Base-by-base conservation (phyloP, 2,113 vertebrate species). In the Nothoprocta pentlandii region DNA sequence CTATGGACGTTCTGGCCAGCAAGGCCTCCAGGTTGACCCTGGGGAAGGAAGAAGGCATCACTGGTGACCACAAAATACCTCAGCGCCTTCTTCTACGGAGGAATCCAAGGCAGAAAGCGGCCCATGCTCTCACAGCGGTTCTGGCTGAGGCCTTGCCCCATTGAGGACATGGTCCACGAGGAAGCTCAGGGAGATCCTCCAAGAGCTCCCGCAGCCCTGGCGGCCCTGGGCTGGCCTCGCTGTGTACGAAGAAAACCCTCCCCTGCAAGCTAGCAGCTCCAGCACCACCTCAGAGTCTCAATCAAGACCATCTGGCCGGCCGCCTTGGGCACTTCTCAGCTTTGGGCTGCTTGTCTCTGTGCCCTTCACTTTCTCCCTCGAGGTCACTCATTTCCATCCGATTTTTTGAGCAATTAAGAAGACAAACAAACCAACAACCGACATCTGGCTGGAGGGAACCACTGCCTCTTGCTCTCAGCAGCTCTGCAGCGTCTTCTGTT, bases 1-100 rank as follows among this genome's bases (percentile, higher is more conserved):
- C 47, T 2, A 16, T 15, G 20, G n/a, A 42, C 0, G 0, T 44
- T 61, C 53, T 34, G 16, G 16, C 41, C 23, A 2, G 5, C 28
- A 36, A 71, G 73, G 26, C 26, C 46, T 32, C 49, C 59, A 16
- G 41, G 34, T 30, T 89, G 49, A 34, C 16, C 41, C 20, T 4
- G n/a, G 26, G 54, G 54, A 69, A 36, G 49, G 25, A 59, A 77
- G n/a, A 56, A n/a, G 4, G 1, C 5, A 44, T 21, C 68, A 30
- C 62, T 14, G 14, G 23, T 2, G 3, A 62, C 4, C 19, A 39
- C 4, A 19, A 73, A 51, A 10, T 22, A 47, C 6, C 44, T 77
- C 64, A 32, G n/a, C 7, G 16, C 8, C 53, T 56, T 78, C 47
- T 54, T 39, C 34, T 17, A 23, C 5, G 11, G 47, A 53, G 47